Evolutionary conservation across 2,888 invertebrate genomes (phyloP), one percentile per base, ranked within the genome.

Genomic region (Crocallis elinguaria): DNA sequence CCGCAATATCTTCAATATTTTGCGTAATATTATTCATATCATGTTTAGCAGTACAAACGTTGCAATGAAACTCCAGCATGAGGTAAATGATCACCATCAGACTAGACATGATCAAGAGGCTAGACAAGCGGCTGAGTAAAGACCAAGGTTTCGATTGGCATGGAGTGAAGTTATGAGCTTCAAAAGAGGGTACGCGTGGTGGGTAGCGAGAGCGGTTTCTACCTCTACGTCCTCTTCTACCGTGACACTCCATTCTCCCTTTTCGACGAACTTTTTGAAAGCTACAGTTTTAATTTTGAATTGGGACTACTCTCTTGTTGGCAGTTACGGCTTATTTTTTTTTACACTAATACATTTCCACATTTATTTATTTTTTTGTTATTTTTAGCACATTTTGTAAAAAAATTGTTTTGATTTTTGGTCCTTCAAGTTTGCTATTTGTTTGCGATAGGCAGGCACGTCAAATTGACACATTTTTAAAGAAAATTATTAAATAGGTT

Each of bases 61-160:
- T 71, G 49, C 82, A 86, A 30, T 88, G 85, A 43, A 80, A 74
- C 11, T 87, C 82, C 17, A 88, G 54, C 75, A 86, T 79, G 17
- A 86, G 21, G 54, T 82, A 87, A 2, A 85, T 73, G 0, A 85
- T 49, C 0, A 70, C 75, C 25, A 86, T 61, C 0, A 89, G 60
- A 56, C 75, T 74, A 1, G 71, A 62, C 61, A 86, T 49, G 21
- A 87, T 71, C 3, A 88, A 38, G 11, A 82, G 70, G 49, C 69
- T 82, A 55, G 69, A 77, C 1, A 87, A 16, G 7, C 67, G 62
- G 30, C 63, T 69, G 1, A 77, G 37, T 14, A 76, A 65, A 0
- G 64, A 67, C 61, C 75, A 69, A 9, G 72, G 60, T 19, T 69
- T 75, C 7, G 58, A 17, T 3, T 37, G 60, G 13, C 58, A 62